phyloP scores from a whole-genome alignment of 1,140 invertebrate genomes.

The Zaprionus lachaisei region DNA sequence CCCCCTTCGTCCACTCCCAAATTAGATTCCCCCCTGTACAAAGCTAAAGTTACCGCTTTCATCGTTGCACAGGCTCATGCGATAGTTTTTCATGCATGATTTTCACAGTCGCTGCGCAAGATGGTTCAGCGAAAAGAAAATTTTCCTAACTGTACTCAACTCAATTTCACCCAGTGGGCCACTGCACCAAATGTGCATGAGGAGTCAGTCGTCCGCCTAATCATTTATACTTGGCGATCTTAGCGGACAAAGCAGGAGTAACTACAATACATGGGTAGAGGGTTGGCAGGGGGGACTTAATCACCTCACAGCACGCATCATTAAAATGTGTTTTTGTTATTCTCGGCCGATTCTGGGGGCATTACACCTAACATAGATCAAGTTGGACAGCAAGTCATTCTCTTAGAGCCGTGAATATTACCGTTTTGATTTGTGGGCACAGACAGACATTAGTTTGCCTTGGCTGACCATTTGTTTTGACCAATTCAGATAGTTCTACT shows the following conservation, averaged over 20 bases:
- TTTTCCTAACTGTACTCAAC: constrained; percentile 67
- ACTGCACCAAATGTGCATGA: constrained; percentile 80
- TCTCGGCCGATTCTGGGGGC: constrained; percentile 12
- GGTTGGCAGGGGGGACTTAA: constrained; percentile 38
- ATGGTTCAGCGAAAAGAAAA: constrained; percentile 74
- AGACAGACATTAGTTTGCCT: constrained; percentile 18
- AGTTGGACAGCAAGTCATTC: no score
- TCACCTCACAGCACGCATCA: constrained; percentile 68
- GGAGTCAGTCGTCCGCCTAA: constrained; percentile 22
- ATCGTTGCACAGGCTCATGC: constrained; percentile 36
- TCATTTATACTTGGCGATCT: constrained; percentile 24
- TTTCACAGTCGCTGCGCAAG: constrained; percentile 68
- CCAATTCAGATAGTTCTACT: neutral
- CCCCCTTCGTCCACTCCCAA: neutral
- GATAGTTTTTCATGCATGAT: constrained; percentile 42
- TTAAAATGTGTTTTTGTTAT: constrained; percentile 56
- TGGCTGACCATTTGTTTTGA: constrained; percentile 12
- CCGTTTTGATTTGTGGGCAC: constrained; percentile 29
- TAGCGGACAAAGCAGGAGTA: neutral
- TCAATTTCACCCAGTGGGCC: constrained; percentile 83
- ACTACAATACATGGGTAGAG: no score
- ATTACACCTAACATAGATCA: constrained; percentile 5
- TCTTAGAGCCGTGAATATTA: neutral
- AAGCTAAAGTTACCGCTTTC: constrained; percentile 28
- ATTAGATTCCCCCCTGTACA: neutral